Conservation (phyloP, 2,797 vertebrate genomes). For the Sebastes steindachneri region DNA sequence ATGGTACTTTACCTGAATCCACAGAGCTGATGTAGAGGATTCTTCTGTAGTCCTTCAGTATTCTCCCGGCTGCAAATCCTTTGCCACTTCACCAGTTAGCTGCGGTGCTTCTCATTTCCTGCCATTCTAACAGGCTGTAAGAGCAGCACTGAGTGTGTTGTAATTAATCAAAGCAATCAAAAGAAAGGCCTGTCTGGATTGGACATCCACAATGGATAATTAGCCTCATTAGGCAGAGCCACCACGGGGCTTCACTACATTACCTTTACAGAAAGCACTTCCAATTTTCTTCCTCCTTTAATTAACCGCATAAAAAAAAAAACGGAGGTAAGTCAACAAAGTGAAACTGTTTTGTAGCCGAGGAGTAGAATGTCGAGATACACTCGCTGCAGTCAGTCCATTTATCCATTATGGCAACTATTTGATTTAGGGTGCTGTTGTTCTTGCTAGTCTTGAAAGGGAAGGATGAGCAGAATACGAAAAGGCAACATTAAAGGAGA, state of each 20-base stretch:
- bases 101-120: conserved; percentile 58
- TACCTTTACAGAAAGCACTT: conserved; percentile 51
- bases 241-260: conserved; percentile 55
- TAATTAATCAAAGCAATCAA: conserved; percentile 80
- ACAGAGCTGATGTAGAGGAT: conserved; percentile 11
- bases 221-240: conserved; percentile 68
- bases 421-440: conserved; percentile 52
- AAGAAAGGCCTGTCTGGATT: conserved; percentile 63
- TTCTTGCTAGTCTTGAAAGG: conserved; percentile 57
- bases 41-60: conserved; percentile 32
- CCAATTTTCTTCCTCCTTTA: conserved; percentile 41
- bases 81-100: conserved; percentile 66
- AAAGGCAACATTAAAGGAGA: conserved; percentile 63
- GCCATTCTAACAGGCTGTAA: conserved; percentile 66
- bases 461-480: conserved; percentile 50
- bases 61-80: conserved; percentile 48
- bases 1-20: conserved; percentile 18
- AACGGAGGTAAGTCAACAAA: conserved; percentile 47
- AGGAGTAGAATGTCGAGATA: conserved; percentile 25
- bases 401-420: conserved; percentile 39
- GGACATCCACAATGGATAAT: conserved; percentile 72
- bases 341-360: conserved; percentile 20
- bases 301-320: conserved; percentile 34
- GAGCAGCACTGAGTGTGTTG: conserved; percentile 64
- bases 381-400: conserved; percentile 7